Base-by-base conservation (phyloP, 2,113 vertebrate genomes). In the Platichthys stellatus region DNA sequence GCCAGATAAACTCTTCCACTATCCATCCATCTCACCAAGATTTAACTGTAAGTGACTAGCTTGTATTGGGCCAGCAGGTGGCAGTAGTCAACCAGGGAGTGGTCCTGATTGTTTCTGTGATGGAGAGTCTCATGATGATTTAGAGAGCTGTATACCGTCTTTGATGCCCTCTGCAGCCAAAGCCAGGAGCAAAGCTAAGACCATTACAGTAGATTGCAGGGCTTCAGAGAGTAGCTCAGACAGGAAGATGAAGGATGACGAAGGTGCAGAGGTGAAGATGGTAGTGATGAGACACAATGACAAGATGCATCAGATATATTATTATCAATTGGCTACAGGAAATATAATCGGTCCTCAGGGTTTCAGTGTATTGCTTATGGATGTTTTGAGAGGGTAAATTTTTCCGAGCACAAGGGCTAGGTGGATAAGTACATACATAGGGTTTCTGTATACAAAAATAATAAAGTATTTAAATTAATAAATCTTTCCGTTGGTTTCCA, bases 81-180 rank as follows among this genome's bases (percentile, higher is more conserved):
- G 90, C 88, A 87, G 90, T 82, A 74, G 77, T 81, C 47, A 72
- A 38, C 72, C 93, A 84, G 40, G 8, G 83, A 74, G 74, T 61
- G 57, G 86, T 43, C 85, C 85, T 84, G 54, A 40, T 12, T 45
- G 20, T 77, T 87, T 90, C 82, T 88, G 86, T 91, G 82, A 31
- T 5, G 28, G 72, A n/a, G 83, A 89, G 62, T 74, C 92, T 79
- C 83, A 90, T 23, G 69, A 84, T 86, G 12, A 80, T 80, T 87
- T 82, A 84, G 84, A 93, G 58, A 91, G 38, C 76, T 49, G 51
- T 77, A 66, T 63, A 47, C 89, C 89, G 58, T 88, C 81, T 76
- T 76, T 88, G 72, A 83, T 81, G 82, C 66, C 88, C 71, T 88
- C 63, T 54, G 21, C 47, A 72, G 21, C 89, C 83, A 94, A 90